phyloP scores from a whole-genome alignment of 2,888 invertebrate species.

The Diarsia dahlii region DNA sequence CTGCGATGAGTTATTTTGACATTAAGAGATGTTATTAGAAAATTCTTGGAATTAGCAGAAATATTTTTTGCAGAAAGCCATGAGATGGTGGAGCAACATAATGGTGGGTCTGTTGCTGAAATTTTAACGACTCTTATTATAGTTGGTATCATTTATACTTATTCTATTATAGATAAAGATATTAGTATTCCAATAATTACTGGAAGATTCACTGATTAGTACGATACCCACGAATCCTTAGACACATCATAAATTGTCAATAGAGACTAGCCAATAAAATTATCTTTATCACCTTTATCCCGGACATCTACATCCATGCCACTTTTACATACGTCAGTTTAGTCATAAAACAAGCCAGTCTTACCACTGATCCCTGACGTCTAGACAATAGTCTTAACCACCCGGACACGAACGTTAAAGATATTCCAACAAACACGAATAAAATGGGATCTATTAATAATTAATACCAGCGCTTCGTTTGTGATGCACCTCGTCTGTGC shows the following conservation, averaged over 20 bases:
- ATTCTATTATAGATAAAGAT: too few species aligned
- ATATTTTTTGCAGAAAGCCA: background rate
- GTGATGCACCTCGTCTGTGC: constrained; percentile 67
- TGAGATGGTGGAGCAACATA: background rate
- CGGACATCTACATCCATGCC: background rate
- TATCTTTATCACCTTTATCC: background rate
- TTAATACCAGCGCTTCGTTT: constrained; percentile 64
- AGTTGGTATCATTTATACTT: too few species aligned
- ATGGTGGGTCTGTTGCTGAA: background rate
- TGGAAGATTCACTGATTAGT: too few species aligned
- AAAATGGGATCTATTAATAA: constrained; percentile 62
- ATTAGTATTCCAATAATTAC: too few species aligned
- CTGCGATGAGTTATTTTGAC: constrained; percentile 1
- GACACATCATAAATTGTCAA: background rate
- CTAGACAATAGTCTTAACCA: constrained; percentile 1
- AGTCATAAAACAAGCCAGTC: background rate
- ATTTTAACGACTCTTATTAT: background rate
- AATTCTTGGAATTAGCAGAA: background rate
- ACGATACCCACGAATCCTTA: background rate
- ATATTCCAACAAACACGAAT: constrained; percentile 51
- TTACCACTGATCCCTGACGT: background rate
- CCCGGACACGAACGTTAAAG: constrained; percentile 39
- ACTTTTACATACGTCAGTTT: background rate
- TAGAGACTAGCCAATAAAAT: background rate
- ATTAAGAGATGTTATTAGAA: background rate